A percentile compares a stretch with the other conserved stretches of the same genome.
phyloP scores from a whole-genome alignment of 2,113 vertebrate species.

The Pygoscelis adeliae region DNA sequence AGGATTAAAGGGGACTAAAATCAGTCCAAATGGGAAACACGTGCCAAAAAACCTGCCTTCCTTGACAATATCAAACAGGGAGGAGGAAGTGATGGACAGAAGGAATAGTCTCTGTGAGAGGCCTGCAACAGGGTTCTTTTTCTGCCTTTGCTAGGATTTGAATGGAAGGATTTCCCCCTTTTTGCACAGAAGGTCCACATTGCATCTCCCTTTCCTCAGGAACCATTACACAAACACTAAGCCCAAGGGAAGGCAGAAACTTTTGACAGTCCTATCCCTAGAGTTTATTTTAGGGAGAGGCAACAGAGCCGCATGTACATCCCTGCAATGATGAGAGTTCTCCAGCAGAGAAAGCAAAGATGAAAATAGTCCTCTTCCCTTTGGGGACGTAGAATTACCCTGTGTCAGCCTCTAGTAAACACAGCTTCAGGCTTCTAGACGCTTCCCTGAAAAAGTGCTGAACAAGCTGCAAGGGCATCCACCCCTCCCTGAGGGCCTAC shows the following conservation, averaged over 20 bases:
- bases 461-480: background rate
- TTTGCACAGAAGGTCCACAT: background rate
- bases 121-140: background rate
- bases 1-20: background rate
- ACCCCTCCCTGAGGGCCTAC: background rate
- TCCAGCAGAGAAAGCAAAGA: background rate
- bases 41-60: background rate
- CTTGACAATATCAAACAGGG: background rate
- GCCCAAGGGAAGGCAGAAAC: background rate
- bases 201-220: background rate
- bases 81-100: background rate
- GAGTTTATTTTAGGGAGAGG: background rate
- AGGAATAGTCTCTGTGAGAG: background rate
- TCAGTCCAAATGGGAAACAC: background rate
- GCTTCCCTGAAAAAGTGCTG: background rate
- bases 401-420: background rate
- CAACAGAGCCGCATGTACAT: background rate
- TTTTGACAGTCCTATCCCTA: background rate
- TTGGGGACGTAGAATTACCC: background rate
- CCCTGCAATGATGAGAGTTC: background rate
- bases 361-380: background rate
- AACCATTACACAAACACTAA: background rate
- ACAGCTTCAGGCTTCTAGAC: background rate
- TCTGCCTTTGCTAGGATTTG: background rate
- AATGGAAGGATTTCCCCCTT: background rate